Conservation (phyloP, 2,797 vertebrate species). For the Lacerta viridis region DNA sequence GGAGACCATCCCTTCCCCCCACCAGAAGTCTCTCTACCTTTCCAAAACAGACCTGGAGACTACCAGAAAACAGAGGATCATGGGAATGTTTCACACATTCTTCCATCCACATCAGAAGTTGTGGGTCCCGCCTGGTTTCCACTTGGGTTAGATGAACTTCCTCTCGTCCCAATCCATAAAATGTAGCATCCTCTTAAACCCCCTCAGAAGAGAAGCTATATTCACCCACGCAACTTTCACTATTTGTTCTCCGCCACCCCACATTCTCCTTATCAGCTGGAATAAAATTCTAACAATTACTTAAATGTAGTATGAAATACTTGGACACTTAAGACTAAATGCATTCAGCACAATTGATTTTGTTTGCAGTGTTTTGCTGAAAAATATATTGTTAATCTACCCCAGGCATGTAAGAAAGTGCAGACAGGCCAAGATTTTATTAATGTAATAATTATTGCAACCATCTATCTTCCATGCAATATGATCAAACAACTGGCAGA, state of each 20-base stretch:
- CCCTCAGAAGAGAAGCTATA: neutral
- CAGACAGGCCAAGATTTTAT: slow-evolving; percentile 32
- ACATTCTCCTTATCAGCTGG: slow-evolving; percentile 28
- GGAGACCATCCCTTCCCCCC: neutral
- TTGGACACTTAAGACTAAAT: slow-evolving; percentile 63
- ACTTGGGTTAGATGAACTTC: neutral
- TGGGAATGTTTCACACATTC: neutral
- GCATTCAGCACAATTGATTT: slow-evolving; percentile 55
- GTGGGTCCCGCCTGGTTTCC: neutral
- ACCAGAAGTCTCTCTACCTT: neutral
- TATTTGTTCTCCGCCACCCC: slow-evolving; percentile 14
- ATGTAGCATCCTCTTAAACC: too few relatives aligned
- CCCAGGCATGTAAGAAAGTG: slow-evolving; percentile 55
- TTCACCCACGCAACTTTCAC: slow-evolving; percentile 32
- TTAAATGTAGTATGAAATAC: slow-evolving; percentile 66
- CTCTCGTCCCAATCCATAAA: too few relatives aligned
- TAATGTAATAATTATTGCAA: slow-evolving; percentile 34
- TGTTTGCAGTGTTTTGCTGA: slow-evolving; percentile 60
- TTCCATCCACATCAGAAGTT: neutral
- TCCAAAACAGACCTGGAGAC: neutral
- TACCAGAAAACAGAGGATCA: too few relatives aligned
- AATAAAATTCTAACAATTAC: slow-evolving; percentile 47
- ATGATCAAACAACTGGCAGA: slow-evolving; percentile 29
- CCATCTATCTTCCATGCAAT: slow-evolving; percentile 48
- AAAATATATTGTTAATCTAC: slow-evolving; percentile 63